Evolutionary conservation across 2,113 vertebrate species (phyloP).

Genomic region (Chlorodrepanis virens): DNA sequence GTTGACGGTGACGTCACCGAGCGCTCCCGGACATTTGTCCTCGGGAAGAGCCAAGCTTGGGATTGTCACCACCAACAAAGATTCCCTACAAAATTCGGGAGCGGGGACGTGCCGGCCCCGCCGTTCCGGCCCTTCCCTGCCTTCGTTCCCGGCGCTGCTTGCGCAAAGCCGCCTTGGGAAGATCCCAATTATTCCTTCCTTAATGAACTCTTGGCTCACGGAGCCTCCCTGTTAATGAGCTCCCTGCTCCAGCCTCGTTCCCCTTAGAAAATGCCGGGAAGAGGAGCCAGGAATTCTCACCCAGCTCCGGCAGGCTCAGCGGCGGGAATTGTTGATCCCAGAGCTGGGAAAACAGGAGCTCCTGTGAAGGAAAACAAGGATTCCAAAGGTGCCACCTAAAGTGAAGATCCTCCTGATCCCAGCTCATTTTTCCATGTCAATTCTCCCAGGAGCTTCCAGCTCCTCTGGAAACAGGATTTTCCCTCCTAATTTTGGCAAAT

Average conservation of each 20-base stretch:
- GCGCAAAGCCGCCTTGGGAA: background rate
- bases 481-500: background rate
- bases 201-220: background rate
- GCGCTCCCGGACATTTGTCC: background rate
- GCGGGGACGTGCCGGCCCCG: background rate
- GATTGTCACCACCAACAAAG: background rate
- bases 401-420: background rate
- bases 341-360: background rate
- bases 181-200: background rate
- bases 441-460: background rate
- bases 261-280: background rate
- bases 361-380: fast-evolving
- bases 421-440: background rate
- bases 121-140: background rate
- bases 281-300: background rate
- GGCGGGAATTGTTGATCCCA: background rate
- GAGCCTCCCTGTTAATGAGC: background rate
- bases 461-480: background rate
- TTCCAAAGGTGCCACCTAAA: background rate
- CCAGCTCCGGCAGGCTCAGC: background rate
- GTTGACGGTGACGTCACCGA: background rate
- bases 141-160: background rate
- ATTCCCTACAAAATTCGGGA: background rate
- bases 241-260: background rate
- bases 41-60: background rate